A percentile compares a stretch with the other conserved stretches of the same genome.
Conservation (phyloP, 2,797 vertebrate genomes). For the Sebastes itinus region DNA sequence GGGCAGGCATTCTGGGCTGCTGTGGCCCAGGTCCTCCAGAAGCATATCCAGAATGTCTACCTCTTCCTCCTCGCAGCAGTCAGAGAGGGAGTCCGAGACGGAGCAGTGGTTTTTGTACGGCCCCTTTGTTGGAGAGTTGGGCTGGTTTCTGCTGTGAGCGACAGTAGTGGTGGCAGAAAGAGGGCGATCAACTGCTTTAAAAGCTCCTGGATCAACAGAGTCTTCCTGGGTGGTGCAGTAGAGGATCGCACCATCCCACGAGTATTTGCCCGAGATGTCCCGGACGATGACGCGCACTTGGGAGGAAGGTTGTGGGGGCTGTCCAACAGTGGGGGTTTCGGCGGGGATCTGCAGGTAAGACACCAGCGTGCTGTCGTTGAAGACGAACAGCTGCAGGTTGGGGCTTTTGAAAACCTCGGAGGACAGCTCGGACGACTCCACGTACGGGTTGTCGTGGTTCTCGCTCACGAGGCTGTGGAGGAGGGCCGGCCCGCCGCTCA, state of each 20-base stretch:
- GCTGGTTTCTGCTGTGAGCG: constrained; percentile 43
- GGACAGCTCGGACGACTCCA: constrained; percentile 92
- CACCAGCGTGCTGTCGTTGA: constrained; percentile 95
- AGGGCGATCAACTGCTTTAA: constrained; percentile 34
- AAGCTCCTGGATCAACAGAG: constrained; percentile 34
- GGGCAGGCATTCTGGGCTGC: constrained; percentile 93
- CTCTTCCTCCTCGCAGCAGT: constrained; percentile 79
- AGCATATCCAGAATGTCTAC: constrained; percentile 89
- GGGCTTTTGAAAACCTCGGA: constrained; percentile 97
- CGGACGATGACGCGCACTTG: constrained; percentile 94
- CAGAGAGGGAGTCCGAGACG: constrained; percentile 47
- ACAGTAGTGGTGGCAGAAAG: constrained; percentile 16
- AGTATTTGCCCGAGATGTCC: constrained; percentile 98
- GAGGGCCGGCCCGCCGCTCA: constrained; percentile 91
- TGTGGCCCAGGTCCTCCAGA: constrained; percentile 89
- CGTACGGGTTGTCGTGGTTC: constrained; percentile 92
- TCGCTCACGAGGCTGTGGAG: constrained; percentile 96
- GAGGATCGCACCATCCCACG: constrained; percentile 93
- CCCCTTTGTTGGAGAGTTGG: constrained; percentile 50
- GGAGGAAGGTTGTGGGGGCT: constrained; percentile 73
- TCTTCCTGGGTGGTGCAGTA: constrained; percentile 81
- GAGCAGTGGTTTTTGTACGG: constrained; percentile 37
- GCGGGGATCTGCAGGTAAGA: constrained; percentile 94
- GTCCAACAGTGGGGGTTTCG: constrained; percentile 64
- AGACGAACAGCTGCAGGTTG: constrained; percentile 96